A percentile compares a stretch with the other conserved stretches of the same genome.
Evolutionary conservation across 1,140 invertebrate genomes (phyloP).

Genomic region (Myzus persicae): DNA sequence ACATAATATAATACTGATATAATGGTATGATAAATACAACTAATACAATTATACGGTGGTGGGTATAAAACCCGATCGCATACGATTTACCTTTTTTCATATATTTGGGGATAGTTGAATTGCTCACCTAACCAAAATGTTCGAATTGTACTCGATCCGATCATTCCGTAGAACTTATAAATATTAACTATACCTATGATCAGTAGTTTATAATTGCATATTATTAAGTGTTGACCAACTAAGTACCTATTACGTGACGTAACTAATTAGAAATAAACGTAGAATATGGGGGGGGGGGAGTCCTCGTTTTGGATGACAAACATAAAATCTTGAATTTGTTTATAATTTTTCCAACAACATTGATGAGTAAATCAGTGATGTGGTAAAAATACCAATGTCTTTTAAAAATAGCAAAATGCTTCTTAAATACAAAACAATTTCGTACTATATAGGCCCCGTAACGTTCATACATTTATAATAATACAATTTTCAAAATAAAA

Average conservation of each 20-base stretch:
- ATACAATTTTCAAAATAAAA: too few species aligned
- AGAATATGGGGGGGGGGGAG: too few species aligned
- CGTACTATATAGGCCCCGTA: too few species aligned
- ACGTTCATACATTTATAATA: too few species aligned
- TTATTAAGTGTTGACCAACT: background rate
- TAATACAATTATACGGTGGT: background rate
- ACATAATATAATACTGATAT: background rate
- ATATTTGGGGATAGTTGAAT: background rate
- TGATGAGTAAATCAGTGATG: too few species aligned
- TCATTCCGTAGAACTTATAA: background rate
- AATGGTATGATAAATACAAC: background rate
- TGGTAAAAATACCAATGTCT: too few species aligned
- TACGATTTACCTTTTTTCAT: background rate
- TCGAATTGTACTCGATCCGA: background rate
- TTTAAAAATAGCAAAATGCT: too few species aligned
- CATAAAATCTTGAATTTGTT: background rate
- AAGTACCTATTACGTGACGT: background rate
- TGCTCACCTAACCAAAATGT: background rate
- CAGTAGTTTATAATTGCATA: background rate
- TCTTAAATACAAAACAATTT: too few species aligned
- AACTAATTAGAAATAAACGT: background rate
- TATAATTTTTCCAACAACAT: too few species aligned
- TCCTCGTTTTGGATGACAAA: background rate
- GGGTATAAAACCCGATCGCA: background rate
- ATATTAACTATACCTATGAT: background rate